Evolutionary conservation across 2,888 invertebrate species (phyloP).

Genomic region (Eulithis prunata): DNA sequence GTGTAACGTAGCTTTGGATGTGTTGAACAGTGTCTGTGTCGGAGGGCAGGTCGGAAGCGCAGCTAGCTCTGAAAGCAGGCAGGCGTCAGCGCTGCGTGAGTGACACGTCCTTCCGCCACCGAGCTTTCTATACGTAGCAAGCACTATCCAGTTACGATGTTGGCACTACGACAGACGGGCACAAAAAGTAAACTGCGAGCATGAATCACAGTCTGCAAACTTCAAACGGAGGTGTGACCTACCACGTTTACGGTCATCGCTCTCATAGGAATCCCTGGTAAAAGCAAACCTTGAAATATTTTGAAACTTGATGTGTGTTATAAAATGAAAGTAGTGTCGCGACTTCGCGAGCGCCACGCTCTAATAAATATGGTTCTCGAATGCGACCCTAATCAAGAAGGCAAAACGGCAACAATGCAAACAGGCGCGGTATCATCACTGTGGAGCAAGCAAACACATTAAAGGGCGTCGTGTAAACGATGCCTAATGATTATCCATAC

Average conservation of each 20-base stretch:
- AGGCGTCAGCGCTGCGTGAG: conserved; percentile 70
- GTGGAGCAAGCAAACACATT: conserved; percentile 81
- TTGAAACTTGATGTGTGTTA: conserved; percentile 61
- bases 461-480: conserved; percentile 74
- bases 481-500: conserved; percentile 76
- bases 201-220: conserved; percentile 13
- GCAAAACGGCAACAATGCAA: conserved; percentile 81
- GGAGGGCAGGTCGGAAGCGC: conserved; percentile 75
- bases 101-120: conserved; percentile 79
- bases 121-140: conserved; percentile 60
- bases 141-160: conserved; percentile 60
- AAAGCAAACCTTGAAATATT: conserved; percentile 60
- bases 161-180: conserved; percentile 47
- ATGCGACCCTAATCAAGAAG: conserved; percentile 81
- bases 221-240: conserved; percentile 8
- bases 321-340: conserved; percentile 80
- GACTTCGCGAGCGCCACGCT: conserved; percentile 76
- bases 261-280: conserved; percentile 53
- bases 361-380: conserved; percentile 80
- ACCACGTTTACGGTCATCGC: conserved; percentile 34
- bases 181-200: conserved; percentile 41
- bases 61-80: conserved; percentile 72
- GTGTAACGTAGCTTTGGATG: conserved; percentile 47
- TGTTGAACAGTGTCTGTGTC: conserved; percentile 63
- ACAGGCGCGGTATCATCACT: conserved; percentile 79